A percentile compares a stretch with the other conserved stretches of the same genome.
Evolutionary conservation across 2,888 invertebrate genomes (phyloP).

Genomic region (Tromatobia lineatoria): DNA sequence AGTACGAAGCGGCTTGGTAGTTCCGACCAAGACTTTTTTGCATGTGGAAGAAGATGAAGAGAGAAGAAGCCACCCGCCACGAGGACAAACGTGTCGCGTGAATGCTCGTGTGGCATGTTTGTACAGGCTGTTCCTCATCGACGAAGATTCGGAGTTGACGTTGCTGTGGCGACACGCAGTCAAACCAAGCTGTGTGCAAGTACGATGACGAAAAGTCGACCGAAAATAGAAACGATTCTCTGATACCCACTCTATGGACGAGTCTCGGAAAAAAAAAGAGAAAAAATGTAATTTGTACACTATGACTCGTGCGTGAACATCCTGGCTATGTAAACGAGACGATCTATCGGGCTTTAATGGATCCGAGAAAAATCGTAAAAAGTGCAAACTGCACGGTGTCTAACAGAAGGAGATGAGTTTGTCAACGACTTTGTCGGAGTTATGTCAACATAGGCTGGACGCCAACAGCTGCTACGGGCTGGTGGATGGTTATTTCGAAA

Average conservation of each 20-base stretch:
- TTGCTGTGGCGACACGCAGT: conserved; percentile 20
- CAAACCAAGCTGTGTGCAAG: conserved; percentile 36
- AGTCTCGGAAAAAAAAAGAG: conserved; percentile 24
- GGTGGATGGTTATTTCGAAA: conserved; percentile 81
- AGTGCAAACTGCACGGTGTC: conserved; percentile 72
- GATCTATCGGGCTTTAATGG: conserved; percentile 83
- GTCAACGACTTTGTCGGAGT: conserved; percentile 85
- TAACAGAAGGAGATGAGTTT: conserved; percentile 77
- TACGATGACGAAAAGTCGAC: conserved; percentile 56
- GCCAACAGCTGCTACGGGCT: conserved; percentile 82
- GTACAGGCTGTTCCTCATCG: conserved; percentile 71
- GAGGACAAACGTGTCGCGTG: conserved; percentile 68
- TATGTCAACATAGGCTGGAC: conserved; percentile 82
- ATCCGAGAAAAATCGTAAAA: conserved; percentile 81
- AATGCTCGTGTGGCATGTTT: conserved; percentile 70
- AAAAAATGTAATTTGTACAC: conserved; percentile 11
- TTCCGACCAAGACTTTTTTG: too few species aligned
- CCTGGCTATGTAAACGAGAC: conserved; percentile 23
- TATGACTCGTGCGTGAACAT: conserved; percentile 41
- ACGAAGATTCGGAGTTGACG: conserved; percentile 62
- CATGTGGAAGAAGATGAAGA: too few species aligned
- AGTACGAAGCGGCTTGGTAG: too few species aligned
- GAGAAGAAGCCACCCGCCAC: conserved; percentile 55
- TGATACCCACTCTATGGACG: conserved; percentile 20
- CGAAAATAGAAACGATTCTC: conserved; percentile 66